Conservation (phyloP, 2,113 vertebrate genomes). For the Empidonax traillii region DNA sequence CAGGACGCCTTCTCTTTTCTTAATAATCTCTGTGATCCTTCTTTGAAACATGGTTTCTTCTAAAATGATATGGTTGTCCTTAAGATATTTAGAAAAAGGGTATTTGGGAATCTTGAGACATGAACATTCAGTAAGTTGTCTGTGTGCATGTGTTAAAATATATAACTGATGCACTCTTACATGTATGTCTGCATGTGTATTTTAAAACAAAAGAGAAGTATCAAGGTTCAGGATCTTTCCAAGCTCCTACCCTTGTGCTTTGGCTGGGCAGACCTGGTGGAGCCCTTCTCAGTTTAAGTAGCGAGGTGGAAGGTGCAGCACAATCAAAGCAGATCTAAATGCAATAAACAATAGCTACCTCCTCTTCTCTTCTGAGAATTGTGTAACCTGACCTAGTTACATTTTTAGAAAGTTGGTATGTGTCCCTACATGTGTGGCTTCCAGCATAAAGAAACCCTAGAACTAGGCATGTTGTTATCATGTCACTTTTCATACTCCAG, state of each 20-base stretch:
- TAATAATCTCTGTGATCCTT: background rate
- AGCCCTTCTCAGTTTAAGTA: background rate
- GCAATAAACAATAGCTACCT: background rate
- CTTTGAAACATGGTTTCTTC: background rate
- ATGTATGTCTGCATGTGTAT: background rate
- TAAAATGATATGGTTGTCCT: background rate
- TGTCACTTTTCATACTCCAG: background rate
- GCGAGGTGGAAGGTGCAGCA: background rate
- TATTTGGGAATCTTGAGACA: background rate
- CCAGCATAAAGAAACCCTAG: constrained; percentile 20
- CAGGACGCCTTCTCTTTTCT: background rate
- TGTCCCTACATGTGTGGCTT: background rate
- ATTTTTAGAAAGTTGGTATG: background rate
- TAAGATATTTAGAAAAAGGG: background rate
- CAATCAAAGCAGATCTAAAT: background rate
- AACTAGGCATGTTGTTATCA: constrained; percentile 14
- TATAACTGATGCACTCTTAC: background rate
- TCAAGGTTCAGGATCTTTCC: background rate
- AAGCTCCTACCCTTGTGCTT: background rate
- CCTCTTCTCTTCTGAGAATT: background rate
- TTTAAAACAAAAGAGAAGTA: background rate
- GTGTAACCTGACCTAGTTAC: background rate
- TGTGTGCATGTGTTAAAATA: background rate
- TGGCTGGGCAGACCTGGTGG: background rate
- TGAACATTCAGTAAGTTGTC: background rate